A percentile compares a stretch with the other conserved stretches of the same genome.
These are phyloP conservation scores for Lagothrix lagotricha DNA, from an alignment of 2,797 vertebrate genomes.

Conservation along the genomic window DNA sequence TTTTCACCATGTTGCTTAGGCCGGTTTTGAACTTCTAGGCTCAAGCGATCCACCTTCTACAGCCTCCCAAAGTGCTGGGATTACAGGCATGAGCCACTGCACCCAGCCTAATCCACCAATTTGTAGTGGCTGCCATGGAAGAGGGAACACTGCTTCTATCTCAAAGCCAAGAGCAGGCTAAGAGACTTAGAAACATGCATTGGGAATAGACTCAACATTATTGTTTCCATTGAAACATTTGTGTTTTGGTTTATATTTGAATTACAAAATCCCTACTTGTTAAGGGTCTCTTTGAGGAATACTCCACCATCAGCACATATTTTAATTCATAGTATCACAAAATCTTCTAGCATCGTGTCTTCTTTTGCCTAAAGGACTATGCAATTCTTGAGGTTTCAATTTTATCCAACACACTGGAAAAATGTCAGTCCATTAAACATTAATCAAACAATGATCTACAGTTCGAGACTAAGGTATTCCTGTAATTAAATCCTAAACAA, in stretches of 20 bases:
- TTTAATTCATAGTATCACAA: neutral
- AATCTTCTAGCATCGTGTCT: neutral
- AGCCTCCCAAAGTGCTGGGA: neutral
- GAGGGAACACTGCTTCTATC: neutral
- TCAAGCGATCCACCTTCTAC: neutral
- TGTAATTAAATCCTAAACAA: slow-evolving; percentile 32
- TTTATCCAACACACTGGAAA: neutral
- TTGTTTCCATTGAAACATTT: slow-evolving; percentile 2
- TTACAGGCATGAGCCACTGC: neutral
- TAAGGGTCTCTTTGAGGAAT: slow-evolving; percentile 8
- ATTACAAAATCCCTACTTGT: slow-evolving; percentile 25
- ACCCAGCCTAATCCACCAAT: neutral
- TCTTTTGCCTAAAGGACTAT: neutral
- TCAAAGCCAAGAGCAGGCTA: neutral
- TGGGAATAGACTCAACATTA: neutral
- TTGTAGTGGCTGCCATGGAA: slow-evolving; percentile 42
- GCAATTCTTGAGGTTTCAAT: neutral
- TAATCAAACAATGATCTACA: neutral
- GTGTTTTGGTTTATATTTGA: neutral
- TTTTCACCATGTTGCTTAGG: neutral
- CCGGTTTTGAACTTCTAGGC: neutral
- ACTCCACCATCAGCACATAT: neutral
- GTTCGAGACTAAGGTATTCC: slow-evolving; percentile 6
- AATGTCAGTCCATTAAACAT: neutral
- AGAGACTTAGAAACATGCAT: neutral